Evolutionary conservation across 2,797 vertebrate species (phyloP), one percentile per base, ranked within the genome.

Genomic region (Dryobates pubescens): DNA sequence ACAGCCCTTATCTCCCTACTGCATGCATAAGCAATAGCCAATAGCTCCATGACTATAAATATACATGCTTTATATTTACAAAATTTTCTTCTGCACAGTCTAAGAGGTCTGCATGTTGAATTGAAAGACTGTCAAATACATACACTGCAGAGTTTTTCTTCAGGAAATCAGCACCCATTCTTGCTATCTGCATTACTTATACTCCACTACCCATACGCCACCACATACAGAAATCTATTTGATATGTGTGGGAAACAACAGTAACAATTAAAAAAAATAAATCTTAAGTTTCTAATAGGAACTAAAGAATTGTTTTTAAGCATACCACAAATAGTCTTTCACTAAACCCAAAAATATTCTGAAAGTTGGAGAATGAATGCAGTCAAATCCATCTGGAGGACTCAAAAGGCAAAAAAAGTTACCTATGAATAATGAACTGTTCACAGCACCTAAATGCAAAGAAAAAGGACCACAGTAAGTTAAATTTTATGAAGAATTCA

Each of bases 1-100:
- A 85, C 47, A 14, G 74, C 29, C 93, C 93, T 97, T 96, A 96
- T 90, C 85, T 96, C 91, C 78, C 93, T 89, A 95, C 3, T 91
- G 89, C 93, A 96, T 92, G 89, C 86, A 96, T 90, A 96, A 97
- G 81, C 70, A 97, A 96, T 79, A 97, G 94, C 92, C 96, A 97
- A 56, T 92, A 80, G 94, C 89, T 94, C 1, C 1, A 88, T 83
- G 96, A 89, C 92, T 92, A 86, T 87, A 97, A 96, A 96, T 94
- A 94, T 56, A 93, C n/a, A 26, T 45, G 72, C 49, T 89, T 65
- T 74, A 16, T 88, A 90, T 93, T 91, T 96, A 85, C 59, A 86
- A 90, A 75, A 88, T 86, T 88, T 71, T 71, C 7, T 88, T 91
- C 80, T 88, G 51, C 38, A 56, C 56, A 69, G 69, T 53, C 71